Evolutionary conservation across 2,113 vertebrate genomes (phyloP).

Genomic region (Pimephales promelas): DNA sequence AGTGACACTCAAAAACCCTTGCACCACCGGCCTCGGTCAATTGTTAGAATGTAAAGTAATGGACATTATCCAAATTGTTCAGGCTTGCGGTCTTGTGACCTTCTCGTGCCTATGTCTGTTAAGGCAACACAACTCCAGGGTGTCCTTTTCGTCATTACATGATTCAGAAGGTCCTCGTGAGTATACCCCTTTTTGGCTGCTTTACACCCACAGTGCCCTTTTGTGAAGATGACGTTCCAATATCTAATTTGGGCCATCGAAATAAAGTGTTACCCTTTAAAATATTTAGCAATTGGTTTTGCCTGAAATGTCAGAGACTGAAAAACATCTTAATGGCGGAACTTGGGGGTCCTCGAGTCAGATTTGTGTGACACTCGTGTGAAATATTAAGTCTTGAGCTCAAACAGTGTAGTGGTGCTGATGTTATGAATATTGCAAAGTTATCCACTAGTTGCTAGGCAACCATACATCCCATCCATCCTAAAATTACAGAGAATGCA

Average conservation of each 20-base stretch:
- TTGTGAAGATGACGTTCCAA: background rate
- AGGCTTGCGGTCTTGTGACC: background rate
- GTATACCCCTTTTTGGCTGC: background rate
- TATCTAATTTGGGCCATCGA: background rate
- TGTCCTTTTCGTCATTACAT: background rate
- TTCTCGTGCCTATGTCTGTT: background rate
- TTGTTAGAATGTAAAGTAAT: too few relatives aligned
- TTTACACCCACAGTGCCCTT: background rate
- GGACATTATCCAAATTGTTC: background rate
- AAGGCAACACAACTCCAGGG: background rate
- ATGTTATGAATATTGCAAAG: slow-evolving; percentile 15
- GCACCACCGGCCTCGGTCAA: too few relatives aligned
- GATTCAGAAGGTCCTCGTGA: background rate
- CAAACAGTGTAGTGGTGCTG: background rate
- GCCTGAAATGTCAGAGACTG: background rate
- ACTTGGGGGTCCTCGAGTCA: background rate
- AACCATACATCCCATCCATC: slow-evolving; percentile 31
- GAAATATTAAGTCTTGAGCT: slow-evolving; percentile 13
- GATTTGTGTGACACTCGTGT: background rate
- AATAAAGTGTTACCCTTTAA: too few relatives aligned
- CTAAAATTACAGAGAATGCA: slow-evolving; percentile 20
- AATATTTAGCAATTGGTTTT: background rate
- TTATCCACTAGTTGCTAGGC: slow-evolving; percentile 29
- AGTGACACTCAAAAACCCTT: too few relatives aligned
- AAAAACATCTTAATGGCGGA: background rate